Conservation (phyloP, 2,888 invertebrate species). For the Stratiomys singularior region DNA sequence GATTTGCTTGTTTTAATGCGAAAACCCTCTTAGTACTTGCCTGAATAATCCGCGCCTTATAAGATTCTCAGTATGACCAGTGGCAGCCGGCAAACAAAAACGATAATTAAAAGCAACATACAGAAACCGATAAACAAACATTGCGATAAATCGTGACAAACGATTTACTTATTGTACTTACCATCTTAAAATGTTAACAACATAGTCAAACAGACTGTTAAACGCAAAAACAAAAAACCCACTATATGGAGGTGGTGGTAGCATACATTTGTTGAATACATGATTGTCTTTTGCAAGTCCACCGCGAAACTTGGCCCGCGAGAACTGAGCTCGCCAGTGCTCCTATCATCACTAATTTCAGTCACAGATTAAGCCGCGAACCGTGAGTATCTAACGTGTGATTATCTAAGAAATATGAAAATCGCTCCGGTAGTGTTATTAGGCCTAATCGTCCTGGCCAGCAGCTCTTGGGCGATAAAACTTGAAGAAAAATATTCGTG, state of each 20-base stretch:
- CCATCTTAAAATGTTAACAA: too few relatives aligned
- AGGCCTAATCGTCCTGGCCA: conserved; percentile 43
- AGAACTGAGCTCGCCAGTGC: background rate
- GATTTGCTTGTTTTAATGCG: too few relatives aligned
- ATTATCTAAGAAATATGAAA: background rate
- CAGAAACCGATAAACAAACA: too few relatives aligned
- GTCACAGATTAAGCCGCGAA: conserved; percentile 16
- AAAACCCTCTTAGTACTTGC: too few relatives aligned
- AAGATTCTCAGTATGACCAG: too few relatives aligned
- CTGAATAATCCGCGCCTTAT: too few relatives aligned
- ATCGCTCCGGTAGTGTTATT: background rate
- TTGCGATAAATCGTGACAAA: too few relatives aligned
- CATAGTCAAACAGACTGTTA: background rate
- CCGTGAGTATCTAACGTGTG: background rate
- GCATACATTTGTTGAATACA: conserved; percentile 1
- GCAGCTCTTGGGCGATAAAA: conserved; percentile 60
- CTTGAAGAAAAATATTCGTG: conserved; percentile 75
- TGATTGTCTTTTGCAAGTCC: background rate
- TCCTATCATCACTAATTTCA: conserved; percentile 19
- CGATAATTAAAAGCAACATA: too few relatives aligned
- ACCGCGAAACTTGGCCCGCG: background rate
- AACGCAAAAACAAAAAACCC: background rate
- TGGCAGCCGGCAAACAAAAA: too few relatives aligned
- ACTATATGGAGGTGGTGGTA: background rate
- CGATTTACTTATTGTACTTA: too few relatives aligned